Conservation (phyloP, 2,113 vertebrate species). For the Calidris pygmaea region DNA sequence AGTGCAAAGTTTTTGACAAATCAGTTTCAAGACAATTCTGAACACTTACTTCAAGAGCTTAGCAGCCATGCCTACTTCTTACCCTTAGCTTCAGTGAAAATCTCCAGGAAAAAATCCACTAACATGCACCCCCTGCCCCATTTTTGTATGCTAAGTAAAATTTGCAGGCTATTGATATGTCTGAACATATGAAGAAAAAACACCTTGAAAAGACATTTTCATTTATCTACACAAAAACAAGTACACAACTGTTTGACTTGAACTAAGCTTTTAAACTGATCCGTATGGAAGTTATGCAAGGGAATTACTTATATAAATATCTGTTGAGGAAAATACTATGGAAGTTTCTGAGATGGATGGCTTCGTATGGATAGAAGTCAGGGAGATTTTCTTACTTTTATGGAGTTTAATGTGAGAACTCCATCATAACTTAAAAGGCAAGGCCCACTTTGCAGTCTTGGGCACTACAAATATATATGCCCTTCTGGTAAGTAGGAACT, state of each 20-base stretch:
- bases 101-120: background rate
- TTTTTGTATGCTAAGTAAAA: background rate
- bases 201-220: background rate
- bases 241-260: background rate
- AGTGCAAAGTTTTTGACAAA: background rate
- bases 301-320: background rate
- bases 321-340: background rate
- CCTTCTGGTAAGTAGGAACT: background rate
- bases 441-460: background rate
- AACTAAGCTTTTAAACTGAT: background rate
- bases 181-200: background rate
- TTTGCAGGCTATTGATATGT: background rate
- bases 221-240: background rate
- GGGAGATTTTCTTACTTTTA: background rate
- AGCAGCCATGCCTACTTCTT: background rate
- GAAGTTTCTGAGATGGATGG: background rate
- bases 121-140: rapidly evolving
- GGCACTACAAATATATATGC: background rate
- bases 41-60: background rate
- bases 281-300: background rate
- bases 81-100: background rate
- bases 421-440: background rate
- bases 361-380: background rate
- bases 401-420: background rate
- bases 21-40: background rate